These are phyloP conservation scores for Loripinus fragilis DNA, from an alignment of 2,888 invertebrate species.

Conservation along the genomic window DNA sequence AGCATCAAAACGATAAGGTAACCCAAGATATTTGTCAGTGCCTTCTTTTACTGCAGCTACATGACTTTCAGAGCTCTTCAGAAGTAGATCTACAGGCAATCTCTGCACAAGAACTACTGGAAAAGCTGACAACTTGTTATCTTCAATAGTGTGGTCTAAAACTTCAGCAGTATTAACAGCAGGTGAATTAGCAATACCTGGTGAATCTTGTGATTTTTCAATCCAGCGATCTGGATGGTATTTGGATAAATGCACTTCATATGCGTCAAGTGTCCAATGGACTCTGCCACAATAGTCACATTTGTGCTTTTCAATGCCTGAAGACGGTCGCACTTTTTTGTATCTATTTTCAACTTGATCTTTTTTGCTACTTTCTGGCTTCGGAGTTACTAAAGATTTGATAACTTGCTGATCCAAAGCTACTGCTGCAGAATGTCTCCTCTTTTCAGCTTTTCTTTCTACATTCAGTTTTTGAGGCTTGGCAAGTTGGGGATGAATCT, in stretches of 20 bases:
- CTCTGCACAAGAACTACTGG: constrained; percentile 1
- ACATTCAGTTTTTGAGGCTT: neutral
- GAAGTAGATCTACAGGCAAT: neutral
- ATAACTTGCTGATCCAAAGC: neutral
- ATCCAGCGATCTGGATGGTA: constrained; percentile 8
- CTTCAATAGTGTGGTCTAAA: neutral
- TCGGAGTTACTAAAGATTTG: neutral
- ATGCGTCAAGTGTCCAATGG: neutral
- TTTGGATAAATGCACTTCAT: constrained; percentile 11
- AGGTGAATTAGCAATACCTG: neutral
- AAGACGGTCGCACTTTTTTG: neutral
- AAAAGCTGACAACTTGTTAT: neutral
- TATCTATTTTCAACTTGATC: neutral
- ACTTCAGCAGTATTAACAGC: neutral
- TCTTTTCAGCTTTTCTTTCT: neutral
- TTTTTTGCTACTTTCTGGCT: neutral
- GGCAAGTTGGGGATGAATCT: too few species aligned
- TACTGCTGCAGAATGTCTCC: neutral
- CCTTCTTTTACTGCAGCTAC: neutral
- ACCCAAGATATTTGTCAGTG: neutral
- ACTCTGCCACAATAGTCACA: constrained; percentile 13
- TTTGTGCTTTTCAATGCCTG: constrained; percentile 7
- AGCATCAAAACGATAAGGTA: neutral
- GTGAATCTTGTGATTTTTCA: neutral
- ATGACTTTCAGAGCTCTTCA: neutral